phyloP scores from a whole-genome alignment of 2,797 vertebrate genomes.

The Malacoctenus gilli region DNA sequence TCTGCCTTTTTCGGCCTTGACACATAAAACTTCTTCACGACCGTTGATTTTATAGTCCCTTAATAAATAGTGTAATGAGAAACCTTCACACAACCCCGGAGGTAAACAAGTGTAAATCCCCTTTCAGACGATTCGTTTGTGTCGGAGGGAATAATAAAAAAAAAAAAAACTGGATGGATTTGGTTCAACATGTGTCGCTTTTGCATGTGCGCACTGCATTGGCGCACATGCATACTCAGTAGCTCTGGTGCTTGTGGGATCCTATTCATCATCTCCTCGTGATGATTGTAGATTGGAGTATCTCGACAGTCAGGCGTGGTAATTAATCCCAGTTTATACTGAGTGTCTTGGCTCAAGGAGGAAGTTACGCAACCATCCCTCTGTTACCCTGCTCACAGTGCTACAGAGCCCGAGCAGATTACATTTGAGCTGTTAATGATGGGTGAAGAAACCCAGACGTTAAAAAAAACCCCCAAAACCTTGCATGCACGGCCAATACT shows the following conservation, averaged over 20 bases:
- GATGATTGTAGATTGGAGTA: conserved; percentile 29
- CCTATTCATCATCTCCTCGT: conserved; percentile 27
- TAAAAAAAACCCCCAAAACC: too few species aligned
- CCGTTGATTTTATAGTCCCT: not conserved
- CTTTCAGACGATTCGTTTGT: too few species aligned
- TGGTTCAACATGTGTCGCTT: not conserved
- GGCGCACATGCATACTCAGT: not conserved
- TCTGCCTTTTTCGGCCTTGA: conserved; percentile 19
- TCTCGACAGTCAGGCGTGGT: conserved; percentile 54
- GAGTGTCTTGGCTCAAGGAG: conserved; percentile 52
- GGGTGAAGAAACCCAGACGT: conserved; percentile 4
- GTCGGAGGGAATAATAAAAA: too few species aligned
- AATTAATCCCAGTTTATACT: conserved; percentile 58
- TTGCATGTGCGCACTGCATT: not conserved
- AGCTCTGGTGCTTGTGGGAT: conserved; percentile 12
- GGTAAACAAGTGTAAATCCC: not conserved
- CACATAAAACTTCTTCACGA: conserved; percentile 12
- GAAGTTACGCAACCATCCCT: conserved; percentile 53
- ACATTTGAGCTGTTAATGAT: conserved; percentile 52
- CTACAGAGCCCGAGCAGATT: conserved; percentile 42
- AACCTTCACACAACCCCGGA: conserved; percentile 1
- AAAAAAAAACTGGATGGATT: too few species aligned
- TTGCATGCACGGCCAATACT: conserved; percentile 2
- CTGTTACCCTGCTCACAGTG: conserved; percentile 35
- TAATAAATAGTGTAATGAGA: not conserved